A percentile compares a stretch with the other conserved stretches of the same genome.
Conservation (phyloP, 2,113 vertebrate species). For the Paracyprichromis sp. region DNA sequence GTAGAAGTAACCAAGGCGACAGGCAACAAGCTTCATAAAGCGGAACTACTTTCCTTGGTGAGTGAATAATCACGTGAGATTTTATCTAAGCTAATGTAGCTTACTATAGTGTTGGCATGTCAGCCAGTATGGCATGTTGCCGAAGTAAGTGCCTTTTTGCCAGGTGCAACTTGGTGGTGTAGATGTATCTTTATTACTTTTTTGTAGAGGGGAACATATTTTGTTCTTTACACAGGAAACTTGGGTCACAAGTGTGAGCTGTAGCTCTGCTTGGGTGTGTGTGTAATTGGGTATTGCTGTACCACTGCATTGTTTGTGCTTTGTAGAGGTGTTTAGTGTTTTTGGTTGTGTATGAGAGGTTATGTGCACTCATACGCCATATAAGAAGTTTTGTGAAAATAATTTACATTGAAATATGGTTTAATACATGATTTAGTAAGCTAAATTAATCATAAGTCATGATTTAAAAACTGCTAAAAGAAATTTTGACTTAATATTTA, state of each 20-base stretch:
- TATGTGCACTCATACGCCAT: neutral
- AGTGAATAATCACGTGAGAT: neutral
- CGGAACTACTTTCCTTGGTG: neutral
- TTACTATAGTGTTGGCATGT: neutral
- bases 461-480: neutral
- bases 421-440: neutral
- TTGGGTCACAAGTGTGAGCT: neutral
- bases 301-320: neutral
- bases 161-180: neutral
- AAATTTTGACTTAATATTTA: neutral
- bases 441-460: neutral
- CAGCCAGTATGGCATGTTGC: neutral
- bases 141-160: neutral
- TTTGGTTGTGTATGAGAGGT: neutral
- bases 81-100: neutral
- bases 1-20: neutral
- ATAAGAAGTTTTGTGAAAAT: neutral
- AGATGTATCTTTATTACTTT: neutral
- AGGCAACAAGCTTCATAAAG: neutral
- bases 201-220: neutral
- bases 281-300: neutral
- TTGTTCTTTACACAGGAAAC: neutral
- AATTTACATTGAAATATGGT: neutral
- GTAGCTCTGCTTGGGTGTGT: neutral
- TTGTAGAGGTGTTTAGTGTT: neutral